Evolutionary conservation across 2,888 invertebrate species (phyloP), one percentile per base, ranked within the genome.

Genomic region (Anarsia innoxiella): DNA sequence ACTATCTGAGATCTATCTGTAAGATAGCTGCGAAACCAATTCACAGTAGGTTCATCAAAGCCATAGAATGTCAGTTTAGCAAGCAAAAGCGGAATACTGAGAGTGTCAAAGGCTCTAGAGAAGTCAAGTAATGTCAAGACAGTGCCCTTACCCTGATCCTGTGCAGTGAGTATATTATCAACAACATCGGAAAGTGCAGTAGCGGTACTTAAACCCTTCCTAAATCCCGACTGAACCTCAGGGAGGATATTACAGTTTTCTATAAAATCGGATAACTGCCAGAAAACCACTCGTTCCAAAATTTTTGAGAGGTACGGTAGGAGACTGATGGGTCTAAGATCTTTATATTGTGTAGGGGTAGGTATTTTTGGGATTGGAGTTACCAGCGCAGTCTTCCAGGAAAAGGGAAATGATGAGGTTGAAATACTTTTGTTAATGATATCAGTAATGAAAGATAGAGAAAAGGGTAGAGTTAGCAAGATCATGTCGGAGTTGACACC

Each of bases 401-500:
- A 3, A 25, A 2, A 9, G 4, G 19, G 19, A 19, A 19, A 19
- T 19, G 19, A 5, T 5, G 19, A 25, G n/a, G 25, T 25, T n/a
- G 25, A 25, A 9, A 25, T n/a, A 9, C 8, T 9, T 6, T n/a
- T 3, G n/a, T n/a, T 25, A 6, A n/a, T 25, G 3, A n/a, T 25
- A n/a, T 3, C 10, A 2, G 10, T 25, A 2, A n/a, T 25, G n/a
- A 6, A 25, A 3, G 25, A 9, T 2, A 25, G n/a, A 6, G 25
- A 6, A n/a, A 6, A n/a, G n/a, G 25, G 25, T 25, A 25, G n/a
- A 25, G 25, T 25, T 9, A 25, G 19, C 16, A 30, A 6, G 6
- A 36, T 30, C 36, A 30, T 36, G 6, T 23, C 25, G 10, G 10
- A 25, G 11, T 13, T 23, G 6, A 36, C 31, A 5, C 30, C 31